phyloP scores from a whole-genome alignment of 2,797 vertebrate genomes.

The Thamnophis elegans region DNA sequence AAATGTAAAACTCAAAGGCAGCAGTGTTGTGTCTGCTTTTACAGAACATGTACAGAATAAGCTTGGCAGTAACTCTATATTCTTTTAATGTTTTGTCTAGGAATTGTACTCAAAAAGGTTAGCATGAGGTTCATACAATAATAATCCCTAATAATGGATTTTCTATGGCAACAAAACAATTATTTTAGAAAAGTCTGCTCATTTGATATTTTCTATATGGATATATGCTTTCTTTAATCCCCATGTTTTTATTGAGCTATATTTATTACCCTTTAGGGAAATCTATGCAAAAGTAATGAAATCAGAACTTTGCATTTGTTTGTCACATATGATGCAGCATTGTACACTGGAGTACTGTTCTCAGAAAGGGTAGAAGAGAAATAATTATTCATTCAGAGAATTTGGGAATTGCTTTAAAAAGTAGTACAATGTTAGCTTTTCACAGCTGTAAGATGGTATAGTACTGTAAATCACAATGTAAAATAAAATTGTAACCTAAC shows the following conservation, averaged over 20 bases:
- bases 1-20: slow-evolving; percentile 70
- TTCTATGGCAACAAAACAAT: slow-evolving; percentile 40
- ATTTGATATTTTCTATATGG: slow-evolving; percentile 35
- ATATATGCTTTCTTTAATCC: slow-evolving; percentile 38
- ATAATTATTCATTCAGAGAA: slow-evolving; percentile 1
- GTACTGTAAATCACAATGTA: slow-evolving; percentile 1
- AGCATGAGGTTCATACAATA: slow-evolving; percentile 48
- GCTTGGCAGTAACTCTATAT: slow-evolving; percentile 54
- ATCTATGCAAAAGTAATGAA: not conserved
- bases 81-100: slow-evolving; percentile 39
- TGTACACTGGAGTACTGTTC: not conserved
- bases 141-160: slow-evolving; percentile 37
- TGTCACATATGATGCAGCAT: not conserved
- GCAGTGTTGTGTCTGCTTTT: slow-evolving; percentile 66
- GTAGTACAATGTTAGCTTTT: not conserved
- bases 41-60: slow-evolving; percentile 59
- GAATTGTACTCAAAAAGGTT: slow-evolving; percentile 48
- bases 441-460: not conserved
- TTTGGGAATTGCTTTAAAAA: not conserved
- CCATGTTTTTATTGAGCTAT: slow-evolving; percentile 5
- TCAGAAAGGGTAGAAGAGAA: slow-evolving; percentile 15
- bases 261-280: not conserved
- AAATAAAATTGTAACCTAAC: not conserved
- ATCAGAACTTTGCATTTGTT: not conserved
- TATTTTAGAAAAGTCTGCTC: slow-evolving; percentile 8